phyloP scores from a whole-genome alignment of 1,140 invertebrate species.

The Xylocopa sonorina region DNA sequence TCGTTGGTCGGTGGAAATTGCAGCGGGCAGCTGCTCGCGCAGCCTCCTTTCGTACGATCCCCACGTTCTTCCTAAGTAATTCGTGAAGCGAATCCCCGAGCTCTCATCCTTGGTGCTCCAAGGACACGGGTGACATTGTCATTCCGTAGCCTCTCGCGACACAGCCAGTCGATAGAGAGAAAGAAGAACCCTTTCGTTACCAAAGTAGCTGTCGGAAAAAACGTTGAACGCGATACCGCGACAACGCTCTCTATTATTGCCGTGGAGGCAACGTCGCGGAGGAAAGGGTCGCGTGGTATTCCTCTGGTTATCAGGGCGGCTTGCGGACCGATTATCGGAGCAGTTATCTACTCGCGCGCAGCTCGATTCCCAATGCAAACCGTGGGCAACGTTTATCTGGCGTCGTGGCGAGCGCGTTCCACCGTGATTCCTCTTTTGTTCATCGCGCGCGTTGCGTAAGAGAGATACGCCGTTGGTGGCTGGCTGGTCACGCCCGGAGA shows the following conservation, averaged over 20 bases:
- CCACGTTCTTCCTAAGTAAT: slow-evolving; percentile 73
- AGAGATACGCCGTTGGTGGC: not conserved
- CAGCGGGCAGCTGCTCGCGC: slow-evolving; percentile 40
- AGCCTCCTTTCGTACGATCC: slow-evolving; percentile 58
- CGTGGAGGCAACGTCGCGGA: no score
- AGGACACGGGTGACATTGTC: slow-evolving; percentile 39
- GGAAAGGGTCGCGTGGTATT: no score
- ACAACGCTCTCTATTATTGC: no score
- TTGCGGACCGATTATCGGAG: slow-evolving; percentile 19
- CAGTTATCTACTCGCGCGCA: not conserved
- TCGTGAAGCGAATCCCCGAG: slow-evolving; percentile 71
- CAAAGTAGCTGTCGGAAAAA: no score
- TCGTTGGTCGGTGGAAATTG: slow-evolving; percentile 50
- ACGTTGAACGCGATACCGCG: no score
- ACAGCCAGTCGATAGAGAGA: not conserved
- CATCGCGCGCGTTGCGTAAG: slow-evolving; percentile 1
- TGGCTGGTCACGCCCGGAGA: slow-evolving; percentile 20
- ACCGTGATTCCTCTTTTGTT: slow-evolving; percentile 28
- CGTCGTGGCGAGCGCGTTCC: not conserved
- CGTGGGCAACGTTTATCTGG: slow-evolving; percentile 14
- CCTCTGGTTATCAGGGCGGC: not conserved
- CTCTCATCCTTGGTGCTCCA: slow-evolving; percentile 57
- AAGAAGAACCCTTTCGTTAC: no score
- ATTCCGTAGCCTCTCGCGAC: not conserved
- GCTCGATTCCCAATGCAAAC: slow-evolving; percentile 46